These are phyloP conservation scores for Melanchra persicariae DNA, from an alignment of 2,888 invertebrate genomes.

Conservation along the genomic window DNA sequence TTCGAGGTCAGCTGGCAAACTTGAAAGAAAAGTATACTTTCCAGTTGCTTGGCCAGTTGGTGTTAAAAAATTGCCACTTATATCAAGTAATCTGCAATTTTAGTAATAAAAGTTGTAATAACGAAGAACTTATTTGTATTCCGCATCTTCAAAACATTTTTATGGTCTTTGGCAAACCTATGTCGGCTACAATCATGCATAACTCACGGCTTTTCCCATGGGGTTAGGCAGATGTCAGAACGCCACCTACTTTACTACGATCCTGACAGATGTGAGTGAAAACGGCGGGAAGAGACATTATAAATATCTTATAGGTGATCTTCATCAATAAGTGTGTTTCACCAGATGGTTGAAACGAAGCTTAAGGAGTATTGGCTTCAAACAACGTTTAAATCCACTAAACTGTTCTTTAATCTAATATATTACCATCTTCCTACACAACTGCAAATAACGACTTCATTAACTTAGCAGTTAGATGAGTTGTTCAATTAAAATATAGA, in stretches of 20 bases:
- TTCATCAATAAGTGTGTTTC: not conserved
- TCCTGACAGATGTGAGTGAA: no score
- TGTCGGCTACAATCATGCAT: no score
- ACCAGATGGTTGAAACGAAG: not conserved
- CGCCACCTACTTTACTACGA: no score
- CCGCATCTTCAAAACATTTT: not conserved
- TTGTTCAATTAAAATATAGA: constrained; percentile 14
- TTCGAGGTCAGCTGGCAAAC: constrained; percentile 49
- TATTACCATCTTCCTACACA: not conserved
- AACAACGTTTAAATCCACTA: no score
- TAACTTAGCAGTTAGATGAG: constrained; percentile 19
- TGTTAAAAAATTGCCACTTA: constrained; percentile 14
- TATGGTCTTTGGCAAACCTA: not conserved
- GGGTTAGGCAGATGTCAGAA: no score
- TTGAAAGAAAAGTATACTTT: constrained; percentile 49
- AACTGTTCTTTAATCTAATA: not conserved
- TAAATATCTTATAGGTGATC: not conserved
- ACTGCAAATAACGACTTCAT: constrained; percentile 3
- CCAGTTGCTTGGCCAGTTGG: constrained; percentile 18
- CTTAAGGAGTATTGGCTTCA: not conserved
- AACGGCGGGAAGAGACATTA: not conserved
- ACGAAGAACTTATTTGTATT: not conserved
- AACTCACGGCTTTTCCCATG: no score
- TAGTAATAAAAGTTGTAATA: not conserved
- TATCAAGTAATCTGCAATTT: constrained; percentile 3